A percentile compares a stretch with the other conserved stretches of the same genome.
These are phyloP conservation scores for Epizoanthus illoricatus DNA, from an alignment of 92 coral and sea anemone genomes.

Conservation along the genomic window DNA sequence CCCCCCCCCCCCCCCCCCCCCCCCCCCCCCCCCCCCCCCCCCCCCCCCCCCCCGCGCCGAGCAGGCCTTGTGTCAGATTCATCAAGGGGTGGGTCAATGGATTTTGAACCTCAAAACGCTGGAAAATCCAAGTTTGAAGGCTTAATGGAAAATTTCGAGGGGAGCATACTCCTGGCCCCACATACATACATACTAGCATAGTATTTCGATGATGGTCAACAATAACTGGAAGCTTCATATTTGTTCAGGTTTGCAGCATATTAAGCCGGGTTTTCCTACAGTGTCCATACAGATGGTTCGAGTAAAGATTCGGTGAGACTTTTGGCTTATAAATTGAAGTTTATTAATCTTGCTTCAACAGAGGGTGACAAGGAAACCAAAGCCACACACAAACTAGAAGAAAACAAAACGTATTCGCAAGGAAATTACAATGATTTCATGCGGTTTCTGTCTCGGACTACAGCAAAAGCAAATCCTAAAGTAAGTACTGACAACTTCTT, in stretches of 20 bases:
- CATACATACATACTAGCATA: too few relatives aligned
- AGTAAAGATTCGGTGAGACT: neutral
- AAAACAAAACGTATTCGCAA: constrained; percentile 69
- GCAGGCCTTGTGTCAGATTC: too few relatives aligned
- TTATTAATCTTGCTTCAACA: neutral
- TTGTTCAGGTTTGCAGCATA: neutral
- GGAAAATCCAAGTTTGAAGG: too few relatives aligned
- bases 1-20: too few relatives aligned
- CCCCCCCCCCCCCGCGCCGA: too few relatives aligned
- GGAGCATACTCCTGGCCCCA: too few relatives aligned
- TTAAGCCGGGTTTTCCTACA: neutral
- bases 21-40: too few relatives aligned
- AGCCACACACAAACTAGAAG: constrained; percentile 55
- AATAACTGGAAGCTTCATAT: too few relatives aligned
- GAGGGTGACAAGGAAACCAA: constrained; percentile 67
- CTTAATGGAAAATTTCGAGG: too few relatives aligned
- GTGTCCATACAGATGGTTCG: neutral
- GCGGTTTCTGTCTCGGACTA: constrained; percentile 58
- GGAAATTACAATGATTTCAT: constrained; percentile 77
- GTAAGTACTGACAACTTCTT: constrained; percentile 38
- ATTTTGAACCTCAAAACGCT: too few relatives aligned
- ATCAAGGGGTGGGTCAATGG: too few relatives aligned
- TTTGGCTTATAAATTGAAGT: neutral
- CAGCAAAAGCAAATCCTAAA: constrained; percentile 68
- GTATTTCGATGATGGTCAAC: too few relatives aligned